Percentiles rank a stretch among this genome's conserved stretches.
Conservation (phyloP, 2,797 vertebrate genomes). For the Tragopan temminckii region DNA sequence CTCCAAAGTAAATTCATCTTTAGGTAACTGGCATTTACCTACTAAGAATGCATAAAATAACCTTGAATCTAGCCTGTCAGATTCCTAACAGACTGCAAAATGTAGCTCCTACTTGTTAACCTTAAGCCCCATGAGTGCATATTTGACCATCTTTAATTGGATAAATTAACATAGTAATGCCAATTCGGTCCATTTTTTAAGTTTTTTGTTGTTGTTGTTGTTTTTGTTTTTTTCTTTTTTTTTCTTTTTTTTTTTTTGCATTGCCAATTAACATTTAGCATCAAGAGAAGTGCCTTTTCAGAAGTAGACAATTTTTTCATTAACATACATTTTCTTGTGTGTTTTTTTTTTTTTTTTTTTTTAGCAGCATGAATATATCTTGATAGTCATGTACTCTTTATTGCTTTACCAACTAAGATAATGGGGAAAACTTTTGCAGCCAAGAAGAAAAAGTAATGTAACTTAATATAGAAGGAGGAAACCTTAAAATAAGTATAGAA, state of each 20-base stretch:
- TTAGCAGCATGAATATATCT: neutral
- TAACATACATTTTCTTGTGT: neutral
- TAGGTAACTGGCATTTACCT: neutral
- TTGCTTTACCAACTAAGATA: neutral
- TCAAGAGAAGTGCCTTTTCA: neutral
- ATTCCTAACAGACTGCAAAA: slow-evolving; percentile 9
- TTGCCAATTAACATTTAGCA: neutral
- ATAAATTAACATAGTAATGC: slow-evolving; percentile 10
- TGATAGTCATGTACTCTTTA: neutral
- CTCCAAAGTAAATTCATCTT: neutral
- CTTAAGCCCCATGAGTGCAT: neutral
- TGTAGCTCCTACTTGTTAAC: neutral
- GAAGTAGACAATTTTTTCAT: neutral
- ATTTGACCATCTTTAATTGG: neutral
- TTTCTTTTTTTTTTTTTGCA: slow-evolving; percentile 5
- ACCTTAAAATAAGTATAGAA: neutral
- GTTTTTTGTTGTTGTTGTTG: no score
- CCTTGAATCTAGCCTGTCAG: neutral
- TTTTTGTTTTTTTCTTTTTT: no score
- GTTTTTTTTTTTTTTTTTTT: neutral
- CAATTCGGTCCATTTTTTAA: neutral
- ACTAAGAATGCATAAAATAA: neutral
- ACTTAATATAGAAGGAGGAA: neutral
- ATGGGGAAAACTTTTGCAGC: neutral
- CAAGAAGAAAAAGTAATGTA: neutral